Base-by-base conservation (phyloP, 2,888 invertebrate genomes). In the Cacoxenus indagator region DNA sequence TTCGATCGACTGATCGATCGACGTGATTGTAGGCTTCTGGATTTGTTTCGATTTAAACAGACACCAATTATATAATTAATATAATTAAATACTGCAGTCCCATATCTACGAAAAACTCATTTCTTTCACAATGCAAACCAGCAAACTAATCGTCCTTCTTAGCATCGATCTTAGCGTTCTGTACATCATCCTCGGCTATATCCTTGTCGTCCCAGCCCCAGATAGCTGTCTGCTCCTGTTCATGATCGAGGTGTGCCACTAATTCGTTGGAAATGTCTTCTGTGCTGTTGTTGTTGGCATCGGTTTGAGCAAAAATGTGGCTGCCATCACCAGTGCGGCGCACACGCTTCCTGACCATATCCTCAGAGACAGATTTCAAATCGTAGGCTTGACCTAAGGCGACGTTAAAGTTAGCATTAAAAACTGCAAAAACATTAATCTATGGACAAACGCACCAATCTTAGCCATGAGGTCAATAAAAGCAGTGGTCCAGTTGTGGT, bases 151-250 rank as follows among this genome's bases (percentile, higher is more conserved):
- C 74, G 48, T 73, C 77, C 76, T 82, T 82, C 76, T 87, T 86
- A 64, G 75, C 76, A 29, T 82, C 77, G 69, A 87, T 86, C 14
- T 75, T 70, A 11, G 90, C 91, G 48, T 89, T 83, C 68, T 90
- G 86, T 71, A 90, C 91, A 67, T 95, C 94, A 64, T 94, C 93
- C 1, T 90, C 90, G 0, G 90, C 88, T 91, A 95, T 92, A 76
- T 95, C 95, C 69, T 88, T 86, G 83, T 95, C 95, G 43, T 93
- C 94, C 95, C 95, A 96, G 0, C 95, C 95, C 95, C 95, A 95
- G 14, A 91, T 86, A 5, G 90, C 90, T 46, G 91, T 91, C 27
- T 91, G 78, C 68, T 87, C 87, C 66, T 81, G 85, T 0, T 90
- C 89, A 17, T 89, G 87, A 62, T 85, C 75, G 66, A 84, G 70